phyloP scores from a whole-genome alignment of 2,888 invertebrate species.

The Homarus gammarus region DNA sequence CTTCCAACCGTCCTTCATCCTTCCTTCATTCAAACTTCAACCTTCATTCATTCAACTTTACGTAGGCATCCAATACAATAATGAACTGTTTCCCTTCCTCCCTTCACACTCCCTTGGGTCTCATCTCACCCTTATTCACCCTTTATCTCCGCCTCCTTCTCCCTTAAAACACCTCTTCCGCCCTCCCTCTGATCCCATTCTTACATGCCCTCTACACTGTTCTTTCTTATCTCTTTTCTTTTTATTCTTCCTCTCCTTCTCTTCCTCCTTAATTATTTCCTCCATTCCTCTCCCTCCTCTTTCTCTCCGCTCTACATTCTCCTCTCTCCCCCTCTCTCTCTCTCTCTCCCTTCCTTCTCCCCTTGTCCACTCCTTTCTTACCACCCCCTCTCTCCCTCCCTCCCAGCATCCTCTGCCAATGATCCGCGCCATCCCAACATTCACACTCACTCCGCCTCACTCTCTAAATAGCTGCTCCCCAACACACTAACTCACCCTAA shows the following conservation, averaged over 20 bases:
- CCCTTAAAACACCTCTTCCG: no score
- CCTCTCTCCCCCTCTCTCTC: background rate
- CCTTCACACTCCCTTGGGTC: background rate
- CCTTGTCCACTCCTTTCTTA: background rate
- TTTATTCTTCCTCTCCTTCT: background rate
- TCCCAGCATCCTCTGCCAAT: background rate
- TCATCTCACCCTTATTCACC: background rate
- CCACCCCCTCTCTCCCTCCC: background rate
- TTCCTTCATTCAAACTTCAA: background rate
- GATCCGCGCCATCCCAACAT: background rate
- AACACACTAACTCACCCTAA: conserved; percentile 28
- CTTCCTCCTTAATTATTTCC: background rate
- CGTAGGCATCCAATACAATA: no score
- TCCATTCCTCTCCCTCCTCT: background rate
- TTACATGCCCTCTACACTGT: no score
- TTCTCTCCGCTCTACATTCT: conserved; percentile 8
- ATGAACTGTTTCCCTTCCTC: background rate
- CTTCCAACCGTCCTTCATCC: background rate
- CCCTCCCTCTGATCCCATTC: no score
- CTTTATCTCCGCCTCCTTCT: background rate
- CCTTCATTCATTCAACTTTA: no score
- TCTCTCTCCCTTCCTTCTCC: background rate
- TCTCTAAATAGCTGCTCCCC: background rate
- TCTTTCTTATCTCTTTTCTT: background rate
- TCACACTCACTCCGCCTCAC: background rate